phyloP scores from a whole-genome alignment of 2,113 vertebrate genomes.

The Nothoprocta perdicaria region DNA sequence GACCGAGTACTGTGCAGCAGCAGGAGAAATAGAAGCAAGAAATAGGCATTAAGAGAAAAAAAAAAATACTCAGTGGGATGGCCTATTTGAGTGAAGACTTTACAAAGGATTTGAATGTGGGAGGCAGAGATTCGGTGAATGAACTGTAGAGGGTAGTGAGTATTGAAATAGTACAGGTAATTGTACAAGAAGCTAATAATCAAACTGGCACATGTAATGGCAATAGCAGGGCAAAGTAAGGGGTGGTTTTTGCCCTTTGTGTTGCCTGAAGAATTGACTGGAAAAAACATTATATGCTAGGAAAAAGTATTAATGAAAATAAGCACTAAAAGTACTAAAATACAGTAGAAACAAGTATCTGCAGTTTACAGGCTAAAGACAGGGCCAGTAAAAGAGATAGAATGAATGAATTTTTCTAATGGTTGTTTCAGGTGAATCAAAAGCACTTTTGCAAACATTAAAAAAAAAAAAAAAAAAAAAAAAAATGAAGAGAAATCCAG shows the following conservation, averaged over 20 bases:
- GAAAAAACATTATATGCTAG: neutral
- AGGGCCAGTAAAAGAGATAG: neutral
- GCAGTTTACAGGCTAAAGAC: neutral
- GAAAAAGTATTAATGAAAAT: conserved; percentile 3
- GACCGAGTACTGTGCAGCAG: neutral
- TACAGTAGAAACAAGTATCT: neutral
- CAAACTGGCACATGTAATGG: neutral
- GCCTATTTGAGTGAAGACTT: neutral
- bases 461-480: neutral
- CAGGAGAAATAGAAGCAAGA: neutral
- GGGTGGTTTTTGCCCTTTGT: neutral
- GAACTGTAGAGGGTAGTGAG: rapidly evolving
- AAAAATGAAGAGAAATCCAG: neutral
- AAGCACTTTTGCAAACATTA: neutral
- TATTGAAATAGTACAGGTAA: neutral
- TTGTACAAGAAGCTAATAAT: neutral
- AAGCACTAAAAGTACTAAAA: neutral
- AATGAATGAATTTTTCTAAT: neutral
- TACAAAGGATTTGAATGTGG: neutral
- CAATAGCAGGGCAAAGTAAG: neutral
- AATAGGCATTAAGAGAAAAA: neutral
- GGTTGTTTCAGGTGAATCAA: neutral
- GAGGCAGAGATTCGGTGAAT: neutral
- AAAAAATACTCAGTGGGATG: neutral
- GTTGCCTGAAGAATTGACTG: neutral